These are phyloP conservation scores for Bubo bubo DNA, from an alignment of 2,113 vertebrate species.

Conservation along the genomic window DNA sequence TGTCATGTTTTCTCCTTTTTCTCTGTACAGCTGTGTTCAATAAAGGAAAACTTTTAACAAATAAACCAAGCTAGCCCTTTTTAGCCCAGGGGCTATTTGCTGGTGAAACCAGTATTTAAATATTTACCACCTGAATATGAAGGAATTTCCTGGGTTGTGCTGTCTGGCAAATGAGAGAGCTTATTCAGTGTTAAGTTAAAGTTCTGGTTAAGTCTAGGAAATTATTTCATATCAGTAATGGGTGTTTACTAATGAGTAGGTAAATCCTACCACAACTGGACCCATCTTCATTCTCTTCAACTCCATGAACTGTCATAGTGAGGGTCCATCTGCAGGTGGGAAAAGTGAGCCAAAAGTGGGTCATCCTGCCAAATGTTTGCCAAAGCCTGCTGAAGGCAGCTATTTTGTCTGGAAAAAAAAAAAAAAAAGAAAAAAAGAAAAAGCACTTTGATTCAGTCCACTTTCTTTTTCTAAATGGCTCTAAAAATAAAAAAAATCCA, in stretches of 20 bases:
- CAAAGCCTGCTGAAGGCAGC: not conserved
- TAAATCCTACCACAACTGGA: not conserved
- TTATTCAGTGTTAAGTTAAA: not conserved
- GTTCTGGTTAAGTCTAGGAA: not conserved
- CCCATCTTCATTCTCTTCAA: not conserved
- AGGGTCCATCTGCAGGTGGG: not conserved
- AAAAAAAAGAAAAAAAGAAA: not conserved
- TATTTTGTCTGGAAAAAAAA: not conserved
- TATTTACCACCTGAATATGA: not conserved
- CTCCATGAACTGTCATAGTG: not conserved
- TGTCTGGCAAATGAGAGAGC: not conserved
- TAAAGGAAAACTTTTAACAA: not conserved
- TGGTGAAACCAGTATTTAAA: not conserved
- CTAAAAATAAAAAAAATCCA: not conserved
- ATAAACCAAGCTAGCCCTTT: not conserved
- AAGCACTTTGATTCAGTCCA: not conserved
- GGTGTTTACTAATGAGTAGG: not conserved
- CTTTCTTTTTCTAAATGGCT: not conserved
- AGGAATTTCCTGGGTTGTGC: not conserved
- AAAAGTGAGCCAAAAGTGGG: not conserved
- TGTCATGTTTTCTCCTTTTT: not conserved
- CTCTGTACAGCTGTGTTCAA: not conserved
- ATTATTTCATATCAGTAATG: not conserved
- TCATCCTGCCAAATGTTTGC: not conserved
- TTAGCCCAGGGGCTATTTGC: not conserved